Percentiles rank a stretch among this genome's conserved stretches.
These are phyloP conservation scores for Cyclophora albipunctata DNA, from an alignment of 2,888 invertebrate genomes.

Conservation along the genomic window DNA sequence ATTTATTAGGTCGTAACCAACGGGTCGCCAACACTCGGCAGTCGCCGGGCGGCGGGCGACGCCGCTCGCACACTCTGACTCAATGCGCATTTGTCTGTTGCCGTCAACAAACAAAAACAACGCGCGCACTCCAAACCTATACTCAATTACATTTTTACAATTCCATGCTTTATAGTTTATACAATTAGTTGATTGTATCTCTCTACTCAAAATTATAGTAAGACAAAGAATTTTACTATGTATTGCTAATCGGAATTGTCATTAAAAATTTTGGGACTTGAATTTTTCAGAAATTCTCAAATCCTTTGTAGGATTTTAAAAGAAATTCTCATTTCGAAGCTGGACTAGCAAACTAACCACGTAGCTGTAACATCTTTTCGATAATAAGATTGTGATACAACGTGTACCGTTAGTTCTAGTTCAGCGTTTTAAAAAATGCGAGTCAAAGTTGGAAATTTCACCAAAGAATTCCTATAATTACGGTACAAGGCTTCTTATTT, in stretches of 20 bases:
- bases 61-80: slow-evolving; percentile 21
- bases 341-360: slow-evolving; percentile 36
- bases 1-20: slow-evolving; percentile 73
- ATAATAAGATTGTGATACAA: slow-evolving; percentile 43
- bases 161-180: neutral
- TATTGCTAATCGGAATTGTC: too few relatives aligned
- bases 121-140: neutral
- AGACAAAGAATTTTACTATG: too few relatives aligned
- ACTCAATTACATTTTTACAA: slow-evolving; percentile 5
- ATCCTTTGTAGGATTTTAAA: too few relatives aligned
- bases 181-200: too few relatives aligned
- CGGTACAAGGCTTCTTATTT: too few relatives aligned
- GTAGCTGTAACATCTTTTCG: slow-evolving; percentile 45
- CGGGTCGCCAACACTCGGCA: slow-evolving; percentile 52
- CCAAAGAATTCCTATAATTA: too few relatives aligned
- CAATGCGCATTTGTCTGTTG: slow-evolving; percentile 35
- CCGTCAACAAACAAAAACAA: slow-evolving; percentile 19
- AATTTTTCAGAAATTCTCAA: too few relatives aligned
- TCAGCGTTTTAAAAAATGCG: slow-evolving; percentile 6
- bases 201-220: too few relatives aligned
- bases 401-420: slow-evolving; percentile 23
- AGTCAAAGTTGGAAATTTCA: too few relatives aligned
- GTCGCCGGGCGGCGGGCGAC: too few relatives aligned
- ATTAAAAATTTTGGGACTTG: too few relatives aligned
- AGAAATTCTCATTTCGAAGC: slow-evolving; percentile 22